Evolutionary conservation across 2,113 vertebrate genomes (phyloP), one percentile per base, ranked within the genome.

Genomic region (Vidua chalybeata): DNA sequence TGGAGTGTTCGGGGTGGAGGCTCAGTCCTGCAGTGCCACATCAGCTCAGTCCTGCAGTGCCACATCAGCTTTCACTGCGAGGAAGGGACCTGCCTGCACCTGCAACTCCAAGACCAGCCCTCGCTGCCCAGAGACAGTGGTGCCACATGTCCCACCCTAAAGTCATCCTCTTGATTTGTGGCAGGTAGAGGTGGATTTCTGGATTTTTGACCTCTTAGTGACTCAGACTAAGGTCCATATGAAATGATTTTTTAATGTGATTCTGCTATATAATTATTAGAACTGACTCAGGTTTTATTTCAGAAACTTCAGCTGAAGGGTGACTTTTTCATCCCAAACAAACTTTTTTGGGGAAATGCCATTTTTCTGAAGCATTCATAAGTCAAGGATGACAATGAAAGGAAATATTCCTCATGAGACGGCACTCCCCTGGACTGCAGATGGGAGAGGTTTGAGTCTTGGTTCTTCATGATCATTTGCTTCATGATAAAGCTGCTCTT

Each of bases 91-190:
- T 2, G 0, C 66, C 80, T 18, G 21, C 0, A 0, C 31, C 22
- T 77, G 63, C 15, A 81, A 30, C 49, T 77, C 26, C 1, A 0
- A 4, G 6, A 45, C 21, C 48, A 85, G 27, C 30, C 23, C 43
- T 56, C 0, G 0, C n/a, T 72, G 22, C 24, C n/a, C 45, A 3
- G 15, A 23, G 49, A 30, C n/a, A 79, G 26, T 2, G 0, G 26
- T 3, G 2, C 49, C 16, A 9, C 7, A 4, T 73, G 49, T 86
- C 48, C 20, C 23, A 43, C 6, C 27, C 4, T 28, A 43, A 35
- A 72, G 49, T 59, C 30, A 64, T 37, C 13, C 7, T 73, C 62
- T 55, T 62, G 22, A 46, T 78, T 59, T 82, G 20, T 87, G 52
- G 33, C 54, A 58, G 48, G 26, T 61, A 75, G 71, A 63, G 45